Conservation (phyloP, 2,113 vertebrate genomes). For the Pteropus alecto region DNA sequence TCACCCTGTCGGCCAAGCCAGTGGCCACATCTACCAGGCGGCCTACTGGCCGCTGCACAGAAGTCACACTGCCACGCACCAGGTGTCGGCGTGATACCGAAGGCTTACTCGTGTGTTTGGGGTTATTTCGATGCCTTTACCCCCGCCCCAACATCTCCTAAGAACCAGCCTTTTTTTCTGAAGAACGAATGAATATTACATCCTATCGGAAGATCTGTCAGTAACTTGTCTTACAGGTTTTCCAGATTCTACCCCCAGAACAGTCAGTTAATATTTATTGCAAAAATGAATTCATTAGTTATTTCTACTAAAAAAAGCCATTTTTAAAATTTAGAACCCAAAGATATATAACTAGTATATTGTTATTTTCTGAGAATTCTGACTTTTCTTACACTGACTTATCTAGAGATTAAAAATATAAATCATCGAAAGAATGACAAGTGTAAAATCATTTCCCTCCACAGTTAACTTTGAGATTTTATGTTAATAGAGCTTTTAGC, state of each 20-base stretch:
- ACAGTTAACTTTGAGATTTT: slow-evolving; percentile 23
- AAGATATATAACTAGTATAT: neutral
- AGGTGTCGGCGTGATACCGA: neutral
- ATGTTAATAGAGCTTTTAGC: slow-evolving; percentile 20
- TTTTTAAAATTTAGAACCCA: slow-evolving; percentile 25
- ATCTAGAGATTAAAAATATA: slow-evolving; percentile 45
- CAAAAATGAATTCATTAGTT: slow-evolving; percentile 50
- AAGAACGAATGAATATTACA: neutral
- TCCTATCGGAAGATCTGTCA: neutral
- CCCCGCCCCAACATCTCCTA: neutral
- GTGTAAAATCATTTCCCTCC: neutral
- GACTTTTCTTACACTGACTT: slow-evolving; percentile 17
- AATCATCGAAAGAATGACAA: slow-evolving; percentile 25
- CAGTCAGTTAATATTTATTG: slow-evolving; percentile 12
- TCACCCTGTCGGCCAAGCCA: neutral
- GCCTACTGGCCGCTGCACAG: neutral
- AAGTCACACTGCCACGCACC: neutral
- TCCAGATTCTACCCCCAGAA: neutral
- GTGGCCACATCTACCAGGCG: neutral
- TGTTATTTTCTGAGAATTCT: slow-evolving; percentile 21
- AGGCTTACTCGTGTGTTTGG: neutral
- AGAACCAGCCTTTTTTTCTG: neutral
- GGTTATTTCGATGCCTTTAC: neutral
- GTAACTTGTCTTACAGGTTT: neutral
- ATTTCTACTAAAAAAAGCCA: slow-evolving; percentile 37